Evolutionary conservation across 2,888 invertebrate species (phyloP), one percentile per base, ranked within the genome.

Genomic region (Trissolcus brochymenae): DNA sequence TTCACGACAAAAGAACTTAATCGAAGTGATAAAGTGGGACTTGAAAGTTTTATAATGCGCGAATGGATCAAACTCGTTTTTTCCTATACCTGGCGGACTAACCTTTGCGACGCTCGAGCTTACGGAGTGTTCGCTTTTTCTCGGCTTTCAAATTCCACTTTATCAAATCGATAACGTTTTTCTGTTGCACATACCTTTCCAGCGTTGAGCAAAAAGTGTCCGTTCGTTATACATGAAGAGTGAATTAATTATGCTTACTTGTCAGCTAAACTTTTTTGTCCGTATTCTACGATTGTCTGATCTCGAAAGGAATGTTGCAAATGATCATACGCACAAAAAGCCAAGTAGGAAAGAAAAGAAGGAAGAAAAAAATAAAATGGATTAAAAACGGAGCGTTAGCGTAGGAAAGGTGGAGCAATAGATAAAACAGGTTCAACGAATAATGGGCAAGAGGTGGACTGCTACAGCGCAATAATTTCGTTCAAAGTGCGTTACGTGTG

Each of bases 91-190:
- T 41, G 51, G 51, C 56, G 49, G n/a, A 35, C 70, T 29, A 50
- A 56, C 61, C 70, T 70, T 62, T 59, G 41, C 56, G 50, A 41
- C 46, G 55, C 49, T 50, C 41, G 25, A 53, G 51, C 49, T 49
- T 29, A 14, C 67, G 51, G 41, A 25, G 21, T 4, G 56, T 25
- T 68, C 49, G 60, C 71, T 72, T 72, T 72, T 72, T 65, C 65
- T 59, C 60, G 16, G 59, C 66, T 59, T 41, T 68, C 62, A 57
- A 67, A 68, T 74, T 67, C 62, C 55, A 67, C 67, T 74, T 54
- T 62, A 68, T 74, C 74, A 74, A 74, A 74, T 74, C 59, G 59
- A 74, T 54, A 57, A 49, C 53, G 53, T 67, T 74, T 74, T 74
- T 74, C 62, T 40, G 9, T 41, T 25, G 25, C 61, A 17, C 35